Conservation (phyloP, 1,140 invertebrate genomes). For the Micrasema longulum region DNA sequence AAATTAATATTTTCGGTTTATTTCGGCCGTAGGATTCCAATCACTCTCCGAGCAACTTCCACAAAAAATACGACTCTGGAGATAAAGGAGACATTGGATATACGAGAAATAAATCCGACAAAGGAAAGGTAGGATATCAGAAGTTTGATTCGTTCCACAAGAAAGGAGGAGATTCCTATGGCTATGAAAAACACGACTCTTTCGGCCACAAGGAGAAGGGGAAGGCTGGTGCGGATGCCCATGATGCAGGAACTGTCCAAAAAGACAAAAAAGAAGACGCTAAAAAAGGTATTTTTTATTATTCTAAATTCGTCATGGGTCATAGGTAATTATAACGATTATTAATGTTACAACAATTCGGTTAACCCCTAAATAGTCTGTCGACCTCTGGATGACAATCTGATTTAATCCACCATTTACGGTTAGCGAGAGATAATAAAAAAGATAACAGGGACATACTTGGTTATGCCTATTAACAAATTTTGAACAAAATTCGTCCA, state of each 20-base stretch:
- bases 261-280: conserved; percentile 54
- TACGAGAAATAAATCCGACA: conserved; percentile 71
- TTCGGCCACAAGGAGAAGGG: conserved; percentile 67
- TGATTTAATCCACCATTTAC: too few relatives aligned
- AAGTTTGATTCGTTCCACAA: conserved; percentile 79
- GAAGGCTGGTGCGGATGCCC: conserved; percentile 52
- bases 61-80: conserved; percentile 65
- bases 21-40: too few relatives aligned
- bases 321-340: too few relatives aligned
- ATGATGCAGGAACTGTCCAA: conserved; percentile 57
- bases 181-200: conserved; percentile 74
- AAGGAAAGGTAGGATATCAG: conserved; percentile 78
- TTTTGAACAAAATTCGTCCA: too few relatives aligned
- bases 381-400: too few relatives aligned
- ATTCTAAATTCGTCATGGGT: too few relatives aligned
- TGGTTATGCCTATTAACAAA: too few relatives aligned
- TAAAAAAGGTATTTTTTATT: neutral
- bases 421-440: too few relatives aligned
- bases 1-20: too few relatives aligned
- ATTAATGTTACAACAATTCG: too few relatives aligned
- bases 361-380: too few relatives aligned
- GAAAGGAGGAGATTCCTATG: conserved; percentile 77
- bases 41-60: conserved; percentile 56
- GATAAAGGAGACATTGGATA: conserved; percentile 75
- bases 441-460: too few relatives aligned